Evolutionary conservation across 2,113 vertebrate species (phyloP), one percentile per base, ranked within the genome.

Genomic region (Myrmophylax atrothorax): DNA sequence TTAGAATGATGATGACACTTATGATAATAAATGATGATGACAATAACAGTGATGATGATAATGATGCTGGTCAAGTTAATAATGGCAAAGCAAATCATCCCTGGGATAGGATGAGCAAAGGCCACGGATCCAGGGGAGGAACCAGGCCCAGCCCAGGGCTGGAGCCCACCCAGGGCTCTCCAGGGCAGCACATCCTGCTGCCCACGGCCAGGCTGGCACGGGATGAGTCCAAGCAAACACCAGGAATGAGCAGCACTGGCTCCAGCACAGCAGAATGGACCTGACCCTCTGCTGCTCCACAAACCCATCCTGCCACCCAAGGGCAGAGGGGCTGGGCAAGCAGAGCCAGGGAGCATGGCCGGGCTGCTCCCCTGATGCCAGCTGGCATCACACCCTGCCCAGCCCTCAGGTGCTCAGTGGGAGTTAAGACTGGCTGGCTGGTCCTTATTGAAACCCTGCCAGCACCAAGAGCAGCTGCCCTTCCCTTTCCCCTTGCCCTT

Each of bases 161-260:
- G 2, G 13, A 52, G 31, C 11, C 1, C 2, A 67, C n/a, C n/a
- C n/a, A n/a, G 42, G 40, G 31, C 20, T 69, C n/a, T 6, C 3
- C 72, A 9, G 22, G 1, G 2, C 44, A 19, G 37, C 76, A 37
- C 49, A 37, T 14, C 55, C 49, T n/a, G 66, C 35, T 56, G 29
- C 69, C 50, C 33, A 16, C 1, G 4, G 5, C 14, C 2, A 2
- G 40, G 14, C 3, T 0, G 3, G 38, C 59, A 15, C 0, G 3
- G 87, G 46, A 12, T 55, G 33, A 80, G 4, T 40, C 90, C 25
- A 4, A 90, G 56, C 55, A 69, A 90, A 64, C 55, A n/a, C 22
- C 59, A 17, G 3, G 1, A 40, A 33, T 0, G 3, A 74, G 55
- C 66, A 63, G 72, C 72, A 42, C 42, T 0, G 12, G 70, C 85